Evolutionary conservation across 2,888 invertebrate genomes (phyloP).

Genomic region (Tinea pellionella): DNA sequence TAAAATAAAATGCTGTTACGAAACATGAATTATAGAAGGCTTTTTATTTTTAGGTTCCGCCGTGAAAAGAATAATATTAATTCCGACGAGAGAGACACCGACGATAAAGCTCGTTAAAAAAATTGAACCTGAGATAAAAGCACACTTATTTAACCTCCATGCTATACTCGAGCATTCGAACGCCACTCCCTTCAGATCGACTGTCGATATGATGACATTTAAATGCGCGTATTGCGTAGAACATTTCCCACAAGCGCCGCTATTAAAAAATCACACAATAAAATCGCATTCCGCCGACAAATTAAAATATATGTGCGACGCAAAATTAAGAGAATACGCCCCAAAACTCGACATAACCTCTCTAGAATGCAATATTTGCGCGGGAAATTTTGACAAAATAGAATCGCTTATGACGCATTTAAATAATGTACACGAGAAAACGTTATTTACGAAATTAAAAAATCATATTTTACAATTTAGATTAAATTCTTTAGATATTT

Average conservation of each 20-base stretch:
- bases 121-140: background rate
- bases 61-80: background rate
- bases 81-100: background rate
- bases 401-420: conserved; percentile 39
- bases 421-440: conserved; percentile 29
- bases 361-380: conserved; percentile 36
- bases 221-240: background rate
- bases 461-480: conserved; percentile 49
- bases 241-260: background rate
- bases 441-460: conserved; percentile 39
- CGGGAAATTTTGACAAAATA: conserved; percentile 25
- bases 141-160: background rate
- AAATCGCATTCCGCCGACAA: conserved; percentile 17
- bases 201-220: conserved; percentile 24
- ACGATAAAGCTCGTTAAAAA: background rate
- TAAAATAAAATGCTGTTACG: no score
- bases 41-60: background rate
- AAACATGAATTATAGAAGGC: no score
- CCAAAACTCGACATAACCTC: conserved; percentile 42
- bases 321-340: conserved; percentile 33
- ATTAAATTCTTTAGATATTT: conserved; percentile 28
- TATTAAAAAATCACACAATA: conserved; percentile 10
- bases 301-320: conserved; percentile 27
- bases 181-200: conserved; percentile 36
- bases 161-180: conserved; percentile 23